Evolutionary conservation across 2,888 invertebrate genomes (phyloP), one percentile per base, ranked within the genome.

Genomic region (Oscheius onirici): DNA sequence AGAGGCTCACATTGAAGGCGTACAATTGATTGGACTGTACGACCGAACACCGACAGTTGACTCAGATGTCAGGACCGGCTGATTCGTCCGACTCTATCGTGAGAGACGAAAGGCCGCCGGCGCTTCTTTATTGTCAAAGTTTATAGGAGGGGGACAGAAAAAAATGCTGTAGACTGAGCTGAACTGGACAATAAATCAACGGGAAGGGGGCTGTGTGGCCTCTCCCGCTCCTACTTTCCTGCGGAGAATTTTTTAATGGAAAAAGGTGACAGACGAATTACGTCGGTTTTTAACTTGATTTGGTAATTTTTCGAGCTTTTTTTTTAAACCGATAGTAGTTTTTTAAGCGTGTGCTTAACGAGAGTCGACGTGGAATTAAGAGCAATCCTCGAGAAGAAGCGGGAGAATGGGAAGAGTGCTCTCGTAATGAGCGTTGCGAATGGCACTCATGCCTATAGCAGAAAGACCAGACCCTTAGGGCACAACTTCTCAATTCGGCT

Each of bases 381-480:
- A 26, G 46, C 57, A 40, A 26, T 46, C 15, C 28, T 28, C 26
- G 46, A 24, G 10, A 11, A n/a, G 15, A 43, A n/a, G 17, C 15
- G 15, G 26, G 26, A 46, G 63, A 63, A 46, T 46, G 63, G 61
- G 34, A 49, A 49, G 49, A 63, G 63, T 63, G 63, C 34, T 15
- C 63, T 34, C 34, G 63, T 63, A 63, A 63, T 63, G 63, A 58
- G 63, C 34, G 49, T 28, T 46, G 63, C 63, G 34, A 63, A 63
- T 63, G 63, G 63, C 63, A 46, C 63, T 63, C 49, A 41, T 58
- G 41, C 40, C 17, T 34, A 34, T 3, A 34, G 5, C 34, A 34
- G 34, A 3, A 34, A 8, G 5, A 34, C 5, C 58, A 17, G 20
- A 40, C 58, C 58, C 41, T 20, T n/a, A 20, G 58, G 58, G n/a